Evolutionary conservation across 2,797 vertebrate species (phyloP), one percentile per base, ranked within the genome.

Genomic region (Psittacula echo): DNA sequence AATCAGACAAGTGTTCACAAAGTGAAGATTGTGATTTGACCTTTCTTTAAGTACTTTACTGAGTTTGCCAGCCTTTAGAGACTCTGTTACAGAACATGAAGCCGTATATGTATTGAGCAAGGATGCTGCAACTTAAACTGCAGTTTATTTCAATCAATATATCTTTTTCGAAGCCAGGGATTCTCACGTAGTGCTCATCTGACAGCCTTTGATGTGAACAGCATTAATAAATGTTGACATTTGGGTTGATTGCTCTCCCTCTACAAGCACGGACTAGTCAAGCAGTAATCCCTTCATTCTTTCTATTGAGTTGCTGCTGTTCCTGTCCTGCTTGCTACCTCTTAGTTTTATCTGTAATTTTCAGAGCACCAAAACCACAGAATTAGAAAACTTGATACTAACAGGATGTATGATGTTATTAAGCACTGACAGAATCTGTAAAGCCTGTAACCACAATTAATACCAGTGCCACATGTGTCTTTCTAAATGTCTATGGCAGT

Each of bases 71-170:
- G 82, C 88, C 92, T 92, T 90, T 14, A 47, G 90, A 85, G 92
- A 89, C 58, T 95, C 79, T 93, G 89, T 88, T 81, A 89, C 80
- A 80, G 89, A 81, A 84, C 74, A 80, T 51, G 83, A 85, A 94
- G 75, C 89, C 88, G 41, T 89, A 42, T 87, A 71, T 81, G 74
- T 70, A 93, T 92, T 76, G 94, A 97, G 90, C 56, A 9, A 87
- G 61, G 91, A 95, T 47, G 68, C 29, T 93, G 82, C 94, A 96
- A 91, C 66, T 96, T 94, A 91, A 75, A 37, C 54, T 24, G 18
- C 86, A 89, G 71, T 93, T 97, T 96, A 96, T 97, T 97, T 95
- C 91, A 95, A 97, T 97, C 94, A 68, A 95, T 97, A 96, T 60
- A 93, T 94, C 89, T 90, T 88, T 93, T 91, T 75, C 90, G 75